phyloP scores from a whole-genome alignment of 2,113 vertebrate species.

The Chloropsis cyanopogon region DNA sequence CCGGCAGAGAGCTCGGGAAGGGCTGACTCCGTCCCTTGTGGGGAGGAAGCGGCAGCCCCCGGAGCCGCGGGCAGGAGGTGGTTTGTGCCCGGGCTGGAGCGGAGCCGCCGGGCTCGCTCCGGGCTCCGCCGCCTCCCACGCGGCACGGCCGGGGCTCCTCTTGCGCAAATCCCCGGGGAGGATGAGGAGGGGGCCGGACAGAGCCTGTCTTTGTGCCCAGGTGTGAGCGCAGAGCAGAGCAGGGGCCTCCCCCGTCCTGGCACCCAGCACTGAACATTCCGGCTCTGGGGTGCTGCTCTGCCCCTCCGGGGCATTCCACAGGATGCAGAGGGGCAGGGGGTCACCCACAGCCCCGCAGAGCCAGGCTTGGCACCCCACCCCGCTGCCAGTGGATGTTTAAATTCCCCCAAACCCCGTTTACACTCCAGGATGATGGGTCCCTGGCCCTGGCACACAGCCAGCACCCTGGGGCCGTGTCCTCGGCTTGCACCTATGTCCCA shows the following conservation, averaged over 20 bases:
- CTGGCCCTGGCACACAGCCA: neutral
- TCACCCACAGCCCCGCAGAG: neutral
- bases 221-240: neutral
- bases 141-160: neutral
- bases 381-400: neutral
- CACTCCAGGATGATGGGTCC: neutral
- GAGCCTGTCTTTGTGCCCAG: neutral
- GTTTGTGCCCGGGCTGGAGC: neutral
- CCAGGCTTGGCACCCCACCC: fast-evolving
- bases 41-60: slow-evolving; percentile 8
- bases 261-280: fast-evolving
- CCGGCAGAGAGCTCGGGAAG: neutral
- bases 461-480: neutral
- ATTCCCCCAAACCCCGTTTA: neutral
- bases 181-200: neutral
- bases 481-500: neutral
- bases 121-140: neutral
- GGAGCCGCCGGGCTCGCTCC: neutral
- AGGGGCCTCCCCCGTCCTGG: neutral
- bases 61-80: slow-evolving; percentile 2
- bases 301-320: fast-evolving
- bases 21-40: neutral
- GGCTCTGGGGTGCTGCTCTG: neutral
- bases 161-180: neutral
- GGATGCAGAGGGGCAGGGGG: neutral